These are phyloP conservation scores for Parnassius orleans DNA, from an alignment of 2,888 invertebrate species.

Conservation along the genomic window DNA sequence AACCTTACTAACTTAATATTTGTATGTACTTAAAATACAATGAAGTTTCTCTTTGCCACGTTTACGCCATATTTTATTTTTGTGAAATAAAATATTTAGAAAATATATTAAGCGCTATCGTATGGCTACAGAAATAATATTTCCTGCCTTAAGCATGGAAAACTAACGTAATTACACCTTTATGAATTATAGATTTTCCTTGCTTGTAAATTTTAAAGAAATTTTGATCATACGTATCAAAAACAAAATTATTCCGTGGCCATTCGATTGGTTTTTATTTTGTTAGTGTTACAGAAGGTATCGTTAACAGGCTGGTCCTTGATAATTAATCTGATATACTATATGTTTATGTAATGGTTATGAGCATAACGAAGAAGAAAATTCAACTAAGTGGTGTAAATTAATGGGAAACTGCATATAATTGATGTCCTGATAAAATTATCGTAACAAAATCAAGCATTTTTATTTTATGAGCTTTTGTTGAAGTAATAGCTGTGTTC, in stretches of 20 bases:
- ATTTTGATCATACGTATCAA: too few species aligned
- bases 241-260: too few species aligned
- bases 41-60: too few species aligned
- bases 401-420: constrained; percentile 63
- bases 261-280: constrained; percentile 1
- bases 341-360: constrained; percentile 40
- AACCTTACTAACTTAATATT: background rate
- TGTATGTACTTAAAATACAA: constrained; percentile 12
- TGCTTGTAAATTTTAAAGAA: too few species aligned
- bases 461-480: constrained; percentile 29
- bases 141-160: too few species aligned
- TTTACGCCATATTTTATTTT: too few species aligned
- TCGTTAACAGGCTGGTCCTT: constrained; percentile 68
- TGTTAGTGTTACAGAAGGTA: background rate
- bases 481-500: too few species aligned
- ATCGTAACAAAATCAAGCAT: constrained; percentile 53
- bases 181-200: too few species aligned
- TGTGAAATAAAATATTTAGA: too few species aligned
- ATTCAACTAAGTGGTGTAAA: constrained; percentile 42
- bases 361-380: constrained; percentile 35
- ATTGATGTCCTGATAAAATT: constrained; percentile 79
- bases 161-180: too few species aligned
- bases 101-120: background rate
- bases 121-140: too few species aligned
- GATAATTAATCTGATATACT: constrained; percentile 35